Evolutionary conservation across 92 coral and sea anemone species (phyloP).

Genomic region (Meandrina meandrites): DNA sequence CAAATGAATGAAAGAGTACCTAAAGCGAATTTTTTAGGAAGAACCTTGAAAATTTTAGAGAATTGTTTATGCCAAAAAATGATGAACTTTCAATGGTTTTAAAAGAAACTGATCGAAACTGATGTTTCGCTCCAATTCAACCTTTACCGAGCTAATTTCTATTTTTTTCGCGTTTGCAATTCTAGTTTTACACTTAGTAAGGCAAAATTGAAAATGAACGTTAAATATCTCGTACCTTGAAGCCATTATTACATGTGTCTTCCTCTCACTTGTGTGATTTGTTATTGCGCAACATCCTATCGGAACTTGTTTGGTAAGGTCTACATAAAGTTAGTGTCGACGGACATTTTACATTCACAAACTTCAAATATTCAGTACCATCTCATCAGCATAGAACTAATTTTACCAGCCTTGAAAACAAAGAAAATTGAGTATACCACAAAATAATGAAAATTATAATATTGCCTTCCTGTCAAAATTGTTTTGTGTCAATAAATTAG

Average conservation of each 20-base stretch:
- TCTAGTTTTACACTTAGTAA: no score
- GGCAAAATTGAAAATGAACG: no score
- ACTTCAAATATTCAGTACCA: background rate
- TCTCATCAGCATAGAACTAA: background rate
- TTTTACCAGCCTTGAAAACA: background rate
- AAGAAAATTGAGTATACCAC: background rate
- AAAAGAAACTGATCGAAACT: background rate
- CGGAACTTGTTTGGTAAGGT: background rate
- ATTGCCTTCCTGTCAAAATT: slow-evolving; percentile 31
- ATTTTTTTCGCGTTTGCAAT: no score
- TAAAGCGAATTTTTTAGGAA: background rate
- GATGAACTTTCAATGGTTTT: background rate
- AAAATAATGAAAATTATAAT: background rate
- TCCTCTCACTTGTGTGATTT: background rate
- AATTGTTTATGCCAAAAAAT: background rate
- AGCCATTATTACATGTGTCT: background rate
- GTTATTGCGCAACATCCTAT: background rate
- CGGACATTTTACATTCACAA: background rate
- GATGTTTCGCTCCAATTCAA: background rate
- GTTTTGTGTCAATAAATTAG: slow-evolving; percentile 22
- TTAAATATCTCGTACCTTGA: background rate
- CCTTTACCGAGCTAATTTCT: background rate
- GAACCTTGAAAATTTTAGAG: background rate
- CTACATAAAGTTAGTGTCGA: background rate
- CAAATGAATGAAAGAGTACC: background rate